phyloP scores from a whole-genome alignment of 37 sponge, comb jelly and placozoan genomes.

The Bolinopsis microptera region DNA sequence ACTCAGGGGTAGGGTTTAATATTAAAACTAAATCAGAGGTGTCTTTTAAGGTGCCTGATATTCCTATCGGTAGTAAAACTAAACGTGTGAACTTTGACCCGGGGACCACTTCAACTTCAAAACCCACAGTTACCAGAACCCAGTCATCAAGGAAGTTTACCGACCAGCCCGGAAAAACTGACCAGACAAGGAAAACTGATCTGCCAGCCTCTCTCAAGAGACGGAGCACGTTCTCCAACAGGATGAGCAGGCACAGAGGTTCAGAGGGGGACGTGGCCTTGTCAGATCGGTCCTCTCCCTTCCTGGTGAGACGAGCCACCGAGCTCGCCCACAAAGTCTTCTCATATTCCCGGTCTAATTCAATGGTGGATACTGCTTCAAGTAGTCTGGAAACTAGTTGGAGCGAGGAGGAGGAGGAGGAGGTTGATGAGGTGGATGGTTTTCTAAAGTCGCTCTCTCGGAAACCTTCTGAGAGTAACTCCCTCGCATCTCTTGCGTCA shows the following conservation, averaged over 20 bases:
- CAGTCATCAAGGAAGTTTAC: not conserved
- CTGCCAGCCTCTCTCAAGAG: not conserved
- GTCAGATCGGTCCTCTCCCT: not conserved
- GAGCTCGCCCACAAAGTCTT: constrained; percentile 26
- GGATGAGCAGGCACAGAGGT: not conserved
- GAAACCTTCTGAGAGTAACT: no score
- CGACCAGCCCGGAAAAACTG: not conserved
- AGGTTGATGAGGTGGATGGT: not conserved
- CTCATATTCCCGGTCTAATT: not conserved
- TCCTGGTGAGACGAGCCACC: constrained; percentile 7
- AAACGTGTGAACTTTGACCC: not conserved
- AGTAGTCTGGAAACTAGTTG: not conserved
- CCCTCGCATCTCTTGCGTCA: no score
- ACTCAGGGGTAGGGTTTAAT: no score
- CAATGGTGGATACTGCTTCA: not conserved
- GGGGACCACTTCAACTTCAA: not conserved
- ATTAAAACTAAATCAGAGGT: no score
- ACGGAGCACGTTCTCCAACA: not conserved
- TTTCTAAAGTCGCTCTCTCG: not conserved
- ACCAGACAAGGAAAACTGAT: not conserved
- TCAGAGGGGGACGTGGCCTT: not conserved
- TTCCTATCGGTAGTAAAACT: not conserved
- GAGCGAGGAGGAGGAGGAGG: not conserved
- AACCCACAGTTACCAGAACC: not conserved
- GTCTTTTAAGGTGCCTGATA: not conserved